Evolutionary conservation across 2,888 invertebrate genomes (phyloP).

Genomic region (Melinopterus prodromus): DNA sequence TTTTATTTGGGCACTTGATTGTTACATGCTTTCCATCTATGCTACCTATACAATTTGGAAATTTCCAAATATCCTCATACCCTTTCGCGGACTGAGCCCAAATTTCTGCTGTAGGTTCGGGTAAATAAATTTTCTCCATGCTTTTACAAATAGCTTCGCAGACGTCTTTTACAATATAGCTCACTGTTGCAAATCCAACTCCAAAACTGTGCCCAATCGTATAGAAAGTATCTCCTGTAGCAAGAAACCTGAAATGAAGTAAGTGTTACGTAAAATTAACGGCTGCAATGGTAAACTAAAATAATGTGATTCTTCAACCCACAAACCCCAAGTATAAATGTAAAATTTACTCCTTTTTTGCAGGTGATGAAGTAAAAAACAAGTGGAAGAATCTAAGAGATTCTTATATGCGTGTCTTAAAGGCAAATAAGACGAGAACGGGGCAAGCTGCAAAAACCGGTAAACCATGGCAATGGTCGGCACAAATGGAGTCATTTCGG

Average conservation of each 20-base stretch:
- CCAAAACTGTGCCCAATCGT: conserved; percentile 30
- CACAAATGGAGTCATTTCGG: conserved; percentile 16
- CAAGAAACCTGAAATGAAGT: conserved; percentile 31
- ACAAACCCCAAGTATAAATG: not conserved
- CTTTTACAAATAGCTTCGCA: conserved; percentile 37
- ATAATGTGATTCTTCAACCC: not conserved
- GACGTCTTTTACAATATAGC: conserved; percentile 40
- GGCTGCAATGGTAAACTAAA: no score
- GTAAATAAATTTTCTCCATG: conserved; percentile 32
- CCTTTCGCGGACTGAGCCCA: conserved; percentile 8
- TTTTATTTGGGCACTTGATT: not conserved
- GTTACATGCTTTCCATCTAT: conserved; percentile 18
- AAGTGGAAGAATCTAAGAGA: conserved; percentile 8
- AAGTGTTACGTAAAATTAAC: no score
- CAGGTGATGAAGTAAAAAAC: conserved; percentile 4
- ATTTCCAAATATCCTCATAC: conserved; percentile 15
- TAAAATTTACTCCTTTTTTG: not conserved
- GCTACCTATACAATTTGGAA: conserved; percentile 20
- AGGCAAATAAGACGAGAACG: not conserved
- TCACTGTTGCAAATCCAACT: conserved; percentile 39
- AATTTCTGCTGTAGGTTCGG: conserved; percentile 18
- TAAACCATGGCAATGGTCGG: no score
- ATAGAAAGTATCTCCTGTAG: conserved; percentile 42
- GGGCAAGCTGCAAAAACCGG: not conserved
- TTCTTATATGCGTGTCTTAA: not conserved